Conservation (phyloP, 92 coral and sea anemone species). For the Porites divaricata region DNA sequence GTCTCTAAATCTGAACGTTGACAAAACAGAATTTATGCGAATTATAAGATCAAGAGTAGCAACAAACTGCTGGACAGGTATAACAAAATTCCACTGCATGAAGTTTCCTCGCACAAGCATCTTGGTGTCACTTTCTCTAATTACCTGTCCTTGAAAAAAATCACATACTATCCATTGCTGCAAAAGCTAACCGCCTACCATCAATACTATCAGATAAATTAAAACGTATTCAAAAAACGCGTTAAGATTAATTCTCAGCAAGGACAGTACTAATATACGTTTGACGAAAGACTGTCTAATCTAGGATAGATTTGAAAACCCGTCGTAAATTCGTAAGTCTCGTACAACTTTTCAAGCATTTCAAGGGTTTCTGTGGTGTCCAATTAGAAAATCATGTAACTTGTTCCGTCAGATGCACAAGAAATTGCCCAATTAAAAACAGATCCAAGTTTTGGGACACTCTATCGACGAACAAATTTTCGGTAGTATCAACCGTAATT, state of each 20-base stretch:
- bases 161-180: conserved; percentile 42
- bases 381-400: neutral
- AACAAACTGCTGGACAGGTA: conserved; percentile 3
- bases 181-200: conserved; percentile 48
- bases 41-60: conserved; percentile 25
- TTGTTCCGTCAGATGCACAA: neutral
- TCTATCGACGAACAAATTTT: conserved; percentile 19
- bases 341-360: conserved; percentile 30
- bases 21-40: conserved; percentile 35
- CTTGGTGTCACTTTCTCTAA: conserved; percentile 48
- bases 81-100: conserved; percentile 2
- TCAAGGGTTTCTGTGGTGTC: conserved; percentile 21
- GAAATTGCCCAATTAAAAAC: neutral
- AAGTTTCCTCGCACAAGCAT: conserved; percentile 55
- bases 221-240: conserved; percentile 38
- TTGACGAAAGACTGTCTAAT: conserved; percentile 7
- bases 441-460: conserved; percentile 19
- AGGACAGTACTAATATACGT: conserved; percentile 14
- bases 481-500: neutral
- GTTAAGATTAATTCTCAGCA: conserved; percentile 40
- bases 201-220: conserved; percentile 35
- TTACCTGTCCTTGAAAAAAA: conserved; percentile 47
- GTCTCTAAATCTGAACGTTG: conserved; percentile 27
- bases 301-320: neutral
- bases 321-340: neutral